Conservation (phyloP, 2,113 vertebrate genomes). For the Gallinago jamesoni region DNA sequence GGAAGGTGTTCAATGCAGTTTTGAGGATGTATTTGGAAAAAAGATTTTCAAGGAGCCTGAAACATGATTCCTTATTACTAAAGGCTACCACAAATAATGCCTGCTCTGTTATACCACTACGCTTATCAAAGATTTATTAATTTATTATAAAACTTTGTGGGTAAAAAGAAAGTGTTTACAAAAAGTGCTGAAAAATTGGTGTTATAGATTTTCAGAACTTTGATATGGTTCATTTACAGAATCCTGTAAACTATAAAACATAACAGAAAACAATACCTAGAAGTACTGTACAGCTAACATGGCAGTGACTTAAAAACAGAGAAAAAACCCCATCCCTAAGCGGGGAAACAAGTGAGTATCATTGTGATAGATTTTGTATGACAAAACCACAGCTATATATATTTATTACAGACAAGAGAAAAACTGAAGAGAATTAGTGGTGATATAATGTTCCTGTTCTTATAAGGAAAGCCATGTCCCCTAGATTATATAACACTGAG, state of each 20-base stretch:
- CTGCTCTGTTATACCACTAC: neutral
- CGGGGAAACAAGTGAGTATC: neutral
- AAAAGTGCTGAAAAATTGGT: neutral
- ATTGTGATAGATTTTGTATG: neutral
- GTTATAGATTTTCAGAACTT: neutral
- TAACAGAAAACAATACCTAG: neutral
- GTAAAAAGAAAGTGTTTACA: neutral
- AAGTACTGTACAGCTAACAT: neutral
- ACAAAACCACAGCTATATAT: neutral
- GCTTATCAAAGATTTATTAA: neutral
- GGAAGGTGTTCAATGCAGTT: neutral
- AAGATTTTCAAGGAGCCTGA: neutral
- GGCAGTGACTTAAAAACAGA: neutral
- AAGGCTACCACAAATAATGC: neutral
- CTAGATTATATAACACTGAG: neutral
- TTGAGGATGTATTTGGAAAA: neutral
- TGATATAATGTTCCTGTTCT: neutral
- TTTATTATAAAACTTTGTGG: neutral
- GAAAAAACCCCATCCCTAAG: neutral
- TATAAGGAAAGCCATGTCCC: neutral
- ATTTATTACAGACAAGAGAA: neutral
- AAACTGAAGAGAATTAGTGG: neutral
- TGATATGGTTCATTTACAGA: neutral
- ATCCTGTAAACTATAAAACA: neutral
- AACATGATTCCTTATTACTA: neutral